Percentiles rank a stretch among this genome's conserved stretches.
Evolutionary conservation across 2,888 invertebrate species (phyloP).

Genomic region (Agrotis puta): DNA sequence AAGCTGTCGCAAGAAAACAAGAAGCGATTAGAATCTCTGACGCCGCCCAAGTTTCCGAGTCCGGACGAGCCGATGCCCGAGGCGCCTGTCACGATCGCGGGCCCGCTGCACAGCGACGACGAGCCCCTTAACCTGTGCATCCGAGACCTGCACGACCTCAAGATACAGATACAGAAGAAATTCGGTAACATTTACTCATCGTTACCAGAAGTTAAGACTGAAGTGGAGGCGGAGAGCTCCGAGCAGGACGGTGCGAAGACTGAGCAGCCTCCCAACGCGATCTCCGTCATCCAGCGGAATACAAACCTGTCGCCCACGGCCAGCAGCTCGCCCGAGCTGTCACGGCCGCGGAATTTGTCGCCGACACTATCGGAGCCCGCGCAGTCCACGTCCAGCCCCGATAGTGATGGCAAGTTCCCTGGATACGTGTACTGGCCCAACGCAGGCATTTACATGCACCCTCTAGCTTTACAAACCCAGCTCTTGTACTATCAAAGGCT

Average conservation of each 20-base stretch:
- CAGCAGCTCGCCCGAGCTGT: conserved; percentile 85
- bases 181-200: conserved; percentile 92
- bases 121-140: conserved; percentile 96
- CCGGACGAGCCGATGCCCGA: conserved; percentile 83
- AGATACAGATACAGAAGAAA: conserved; percentile 92
- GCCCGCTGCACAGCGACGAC: conserved; percentile 86
- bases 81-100: conserved; percentile 79
- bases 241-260: conserved; percentile 87
- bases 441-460: conserved; percentile 93
- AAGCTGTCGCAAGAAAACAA: conserved; percentile 93
- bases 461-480: conserved; percentile 93
- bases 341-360: conserved; percentile 77
- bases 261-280: conserved; percentile 85
- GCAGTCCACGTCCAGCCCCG: conserved; percentile 80
- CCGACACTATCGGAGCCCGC: conserved; percentile 85
- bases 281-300: conserved; percentile 87
- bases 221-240: conserved; percentile 87
- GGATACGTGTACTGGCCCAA: conserved; percentile 94
- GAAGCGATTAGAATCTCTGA: conserved; percentile 81
- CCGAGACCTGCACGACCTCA: conserved; percentile 93
- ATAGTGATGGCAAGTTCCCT: conserved; percentile 80
- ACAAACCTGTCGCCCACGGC: conserved; percentile 84
- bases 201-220: conserved; percentile 91
- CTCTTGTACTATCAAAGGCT: conserved; percentile 94
- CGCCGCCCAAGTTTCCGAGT: conserved; percentile 80